Evolutionary conservation across 30 jellyfish, hydroid and myxozoan genomes (phyloP).

Genomic region (Hydra vulgaris): DNA sequence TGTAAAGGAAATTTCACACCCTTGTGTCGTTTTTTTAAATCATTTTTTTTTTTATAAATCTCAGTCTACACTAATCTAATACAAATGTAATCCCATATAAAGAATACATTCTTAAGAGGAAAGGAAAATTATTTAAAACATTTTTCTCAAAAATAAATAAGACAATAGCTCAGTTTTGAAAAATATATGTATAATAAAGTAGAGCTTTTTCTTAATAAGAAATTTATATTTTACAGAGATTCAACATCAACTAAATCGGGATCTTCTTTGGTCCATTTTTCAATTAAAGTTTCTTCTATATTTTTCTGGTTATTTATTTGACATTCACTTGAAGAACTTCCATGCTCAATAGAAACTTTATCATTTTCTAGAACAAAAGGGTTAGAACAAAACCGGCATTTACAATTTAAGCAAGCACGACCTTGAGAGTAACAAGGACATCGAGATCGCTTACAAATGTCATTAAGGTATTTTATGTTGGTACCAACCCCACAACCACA

Average conservation of each 20-base stretch:
- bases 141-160: too few species aligned
- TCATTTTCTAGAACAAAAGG: conserved; percentile 37
- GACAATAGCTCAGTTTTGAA: too few species aligned
- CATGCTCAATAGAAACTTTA: neutral
- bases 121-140: too few species aligned
- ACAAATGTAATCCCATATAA: too few species aligned
- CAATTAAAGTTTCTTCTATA: neutral
- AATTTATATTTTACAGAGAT: neutral
- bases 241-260: neutral
- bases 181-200: too few species aligned
- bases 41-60: too few species aligned
- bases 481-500: conserved; percentile 61
- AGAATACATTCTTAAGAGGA: too few species aligned
- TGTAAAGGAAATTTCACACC: too few species aligned
- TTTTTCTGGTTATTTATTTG: neutral
- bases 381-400: conserved; percentile 68
- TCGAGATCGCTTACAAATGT: conserved; percentile 56
- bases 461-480: conserved; percentile 39
- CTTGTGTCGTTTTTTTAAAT: too few species aligned
- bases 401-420: conserved; percentile 69
- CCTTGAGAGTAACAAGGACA: conserved; percentile 71
- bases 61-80: too few species aligned
- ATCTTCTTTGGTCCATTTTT: neutral
- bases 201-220: neutral
- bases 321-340: neutral